Percentiles rank a stretch among this genome's conserved stretches.
Evolutionary conservation across 2,113 vertebrate species (phyloP).

Genomic region (Sylvietta virens): DNA sequence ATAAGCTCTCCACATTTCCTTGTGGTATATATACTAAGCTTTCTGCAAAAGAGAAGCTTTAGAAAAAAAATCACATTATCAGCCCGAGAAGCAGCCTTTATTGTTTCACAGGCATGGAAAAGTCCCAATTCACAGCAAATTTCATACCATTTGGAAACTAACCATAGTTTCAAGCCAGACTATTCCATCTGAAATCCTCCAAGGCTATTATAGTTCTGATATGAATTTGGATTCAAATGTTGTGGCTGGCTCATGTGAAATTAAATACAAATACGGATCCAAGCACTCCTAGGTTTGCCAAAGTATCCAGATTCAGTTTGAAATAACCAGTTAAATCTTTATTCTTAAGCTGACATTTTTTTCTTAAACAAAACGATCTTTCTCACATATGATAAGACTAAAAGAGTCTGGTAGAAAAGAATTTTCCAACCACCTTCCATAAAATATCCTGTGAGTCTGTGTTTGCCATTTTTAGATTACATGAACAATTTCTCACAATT

Average conservation of each 20-base stretch:
- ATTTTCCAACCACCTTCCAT: fast-evolving
- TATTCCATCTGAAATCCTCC: neutral
- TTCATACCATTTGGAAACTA: neutral
- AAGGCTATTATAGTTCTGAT: neutral
- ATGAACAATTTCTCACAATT: neutral
- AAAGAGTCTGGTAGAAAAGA: neutral
- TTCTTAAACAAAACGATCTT: neutral
- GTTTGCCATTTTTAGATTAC: neutral
- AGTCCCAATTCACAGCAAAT: neutral
- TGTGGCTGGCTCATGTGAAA: neutral
- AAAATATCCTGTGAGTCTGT: neutral
- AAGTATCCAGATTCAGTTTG: neutral
- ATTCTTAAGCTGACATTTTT: neutral
- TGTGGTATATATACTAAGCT: neutral
- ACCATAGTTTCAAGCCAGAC: neutral
- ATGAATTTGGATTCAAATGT: slow-evolving; percentile 11
- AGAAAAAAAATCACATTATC: neutral
- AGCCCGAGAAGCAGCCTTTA: neutral
- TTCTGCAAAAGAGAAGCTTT: neutral
- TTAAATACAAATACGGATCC: neutral
- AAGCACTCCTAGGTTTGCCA: neutral
- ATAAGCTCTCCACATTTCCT: neutral
- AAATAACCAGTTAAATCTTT: neutral
- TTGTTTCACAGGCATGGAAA: neutral
- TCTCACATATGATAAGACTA: neutral